A percentile compares a stretch with the other conserved stretches of the same genome.
These are phyloP conservation scores for Neodon shergylaensis DNA, from an alignment of 2,113 vertebrate genomes.

Conservation along the genomic window DNA sequence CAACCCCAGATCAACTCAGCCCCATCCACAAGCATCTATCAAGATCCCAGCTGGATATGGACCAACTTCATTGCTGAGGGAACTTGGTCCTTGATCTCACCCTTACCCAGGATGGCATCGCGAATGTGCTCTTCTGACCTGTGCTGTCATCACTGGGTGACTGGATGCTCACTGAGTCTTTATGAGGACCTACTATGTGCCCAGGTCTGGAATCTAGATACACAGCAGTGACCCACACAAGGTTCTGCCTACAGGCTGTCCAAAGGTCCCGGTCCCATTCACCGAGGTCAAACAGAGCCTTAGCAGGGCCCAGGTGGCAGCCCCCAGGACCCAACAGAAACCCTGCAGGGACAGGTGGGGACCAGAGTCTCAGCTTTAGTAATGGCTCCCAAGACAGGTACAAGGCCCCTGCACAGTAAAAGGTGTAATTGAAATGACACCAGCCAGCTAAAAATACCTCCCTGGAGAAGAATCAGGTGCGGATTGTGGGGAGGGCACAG, in stretches of 20 bases:
- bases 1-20: background rate
- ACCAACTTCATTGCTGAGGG: rapidly evolving
- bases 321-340: background rate
- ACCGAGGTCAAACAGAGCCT: background rate
- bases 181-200: background rate
- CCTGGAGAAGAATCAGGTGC: background rate
- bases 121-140: rapidly evolving
- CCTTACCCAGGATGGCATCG: background rate
- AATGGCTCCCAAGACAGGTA: background rate
- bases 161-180: background rate
- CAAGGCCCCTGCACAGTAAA: slow-evolving; percentile 63
- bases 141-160: rapidly evolving
- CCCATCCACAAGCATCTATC: rapidly evolving
- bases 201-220: background rate
- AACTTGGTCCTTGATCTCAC: background rate
- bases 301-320: background rate
- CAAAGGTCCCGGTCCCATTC: background rate
- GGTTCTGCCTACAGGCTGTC: background rate
- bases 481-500: background rate
- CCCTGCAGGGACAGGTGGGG: background rate
- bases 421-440: slow-evolving; percentile 32
- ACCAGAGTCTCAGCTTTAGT: background rate
- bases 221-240: background rate
- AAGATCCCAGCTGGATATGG: too few relatives aligned
- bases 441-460: slow-evolving; percentile 57